Evolutionary conservation across 2,113 vertebrate genomes (phyloP), one percentile per base, ranked within the genome.

Genomic region (Pseudorhombus dupliciocellatus): DNA sequence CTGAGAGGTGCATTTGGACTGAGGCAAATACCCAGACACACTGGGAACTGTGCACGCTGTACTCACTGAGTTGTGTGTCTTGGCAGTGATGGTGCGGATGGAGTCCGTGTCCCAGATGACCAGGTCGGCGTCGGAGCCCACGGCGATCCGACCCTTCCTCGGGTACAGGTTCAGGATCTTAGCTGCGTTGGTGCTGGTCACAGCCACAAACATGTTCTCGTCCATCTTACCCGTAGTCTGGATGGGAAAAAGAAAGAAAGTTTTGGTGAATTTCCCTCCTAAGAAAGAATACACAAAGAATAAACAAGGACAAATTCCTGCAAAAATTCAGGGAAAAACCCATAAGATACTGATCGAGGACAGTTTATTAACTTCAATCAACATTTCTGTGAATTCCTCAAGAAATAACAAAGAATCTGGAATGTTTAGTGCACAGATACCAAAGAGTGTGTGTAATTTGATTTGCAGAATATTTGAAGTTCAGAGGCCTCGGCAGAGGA

Each of bases 131-230:
- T 99, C 97, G 0, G 97, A 99, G 66, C 97, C 95, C 77, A 99
- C 96, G 0, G 97, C 96, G 88, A 99, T 95, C 91, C 96, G 94
- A 5, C 97, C 97, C 87, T 99, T 99, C 14, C 97, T 94, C 0
- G 97, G 97, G 68, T 99, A 99, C 78, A 99, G 91, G 91, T 98
- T 99, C 87, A 99, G 97, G 92, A 99, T 96, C 91, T 99, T 99
- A 8, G 97, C 97, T 24, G 97, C 97, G 1, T 99, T 99, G 73
- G 97, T 99, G 94, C 97, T 99, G 0, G 97, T 99, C 89, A 98
- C 95, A 0, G 96, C 96, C 85, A 99, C 97, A 87, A 99, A 99
- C 91, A 97, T 96, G 91, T 99, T 99, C 91, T 99, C 97, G 58
- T 99, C 97, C 97, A 99, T 99, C 84, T 99, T 99, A 8, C 97